These are phyloP conservation scores for Rhopalosiphum maidis DNA, from an alignment of 1,140 invertebrate genomes.

Conservation along the genomic window DNA sequence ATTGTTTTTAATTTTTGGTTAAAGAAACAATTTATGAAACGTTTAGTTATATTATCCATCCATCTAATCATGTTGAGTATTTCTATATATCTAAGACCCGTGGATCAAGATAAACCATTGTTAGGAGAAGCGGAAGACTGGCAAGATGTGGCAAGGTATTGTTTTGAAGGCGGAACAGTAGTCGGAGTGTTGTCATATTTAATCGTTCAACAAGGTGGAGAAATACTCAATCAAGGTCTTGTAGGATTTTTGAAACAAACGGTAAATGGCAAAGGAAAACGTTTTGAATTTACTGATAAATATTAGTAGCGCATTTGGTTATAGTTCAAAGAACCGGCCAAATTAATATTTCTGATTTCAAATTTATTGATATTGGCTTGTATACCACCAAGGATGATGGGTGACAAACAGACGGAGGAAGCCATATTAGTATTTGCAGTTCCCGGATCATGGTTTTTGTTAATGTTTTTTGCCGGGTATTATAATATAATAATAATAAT, in stretches of 20 bases:
- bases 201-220: slow-evolving; percentile 89
- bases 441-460: slow-evolving; percentile 94
- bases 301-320: slow-evolving; percentile 60
- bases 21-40: slow-evolving; percentile 90
- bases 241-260: slow-evolving; percentile 89
- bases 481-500: background rate
- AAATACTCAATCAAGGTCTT: slow-evolving; percentile 92
- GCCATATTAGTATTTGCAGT: slow-evolving; percentile 89
- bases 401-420: slow-evolving; percentile 83
- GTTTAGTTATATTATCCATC: slow-evolving; percentile 83
- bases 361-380: slow-evolving; percentile 91
- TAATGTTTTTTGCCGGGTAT: slow-evolving; percentile 98
- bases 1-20: background rate
- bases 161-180: slow-evolving; percentile 84
- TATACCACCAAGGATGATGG: slow-evolving; percentile 84
- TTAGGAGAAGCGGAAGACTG: slow-evolving; percentile 67
- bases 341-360: slow-evolving; percentile 90
- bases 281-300: background rate
- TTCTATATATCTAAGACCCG: slow-evolving; percentile 86
- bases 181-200: slow-evolving; percentile 86
- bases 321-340: slow-evolving; percentile 90
- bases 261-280: slow-evolving; percentile 68
- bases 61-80: slow-evolving; percentile 88
- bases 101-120: slow-evolving; percentile 66
- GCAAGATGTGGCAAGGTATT: slow-evolving; percentile 69